Evolutionary conservation across 2,113 vertebrate genomes (phyloP).

Genomic region (Aphyosemion australe): DNA sequence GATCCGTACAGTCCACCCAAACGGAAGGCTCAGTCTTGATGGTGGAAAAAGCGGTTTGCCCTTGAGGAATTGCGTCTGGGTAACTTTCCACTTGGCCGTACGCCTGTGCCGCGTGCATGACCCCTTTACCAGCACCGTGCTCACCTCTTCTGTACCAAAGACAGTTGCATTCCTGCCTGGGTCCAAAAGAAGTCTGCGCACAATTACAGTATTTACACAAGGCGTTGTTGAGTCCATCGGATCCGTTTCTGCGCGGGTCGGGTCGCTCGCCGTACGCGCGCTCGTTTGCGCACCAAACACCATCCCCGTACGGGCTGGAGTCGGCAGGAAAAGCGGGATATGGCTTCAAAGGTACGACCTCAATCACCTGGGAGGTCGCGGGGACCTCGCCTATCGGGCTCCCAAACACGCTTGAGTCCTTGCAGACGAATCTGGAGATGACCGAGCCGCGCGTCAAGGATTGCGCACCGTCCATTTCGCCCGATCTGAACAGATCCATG

Average conservation of each 20-base stretch:
- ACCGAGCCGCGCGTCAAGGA: conserved; percentile 37
- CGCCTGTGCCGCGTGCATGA: conserved; percentile 27
- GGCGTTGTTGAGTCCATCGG: conserved; percentile 11
- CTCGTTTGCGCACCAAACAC: conserved; percentile 52
- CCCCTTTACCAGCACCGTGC: conserved; percentile 24
- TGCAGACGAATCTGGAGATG: conserved; percentile 48
- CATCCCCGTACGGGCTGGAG: conserved; percentile 30
- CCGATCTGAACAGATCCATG: conserved; percentile 61
- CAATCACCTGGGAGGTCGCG: conserved; percentile 31
- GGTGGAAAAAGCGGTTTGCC: conserved; percentile 36
- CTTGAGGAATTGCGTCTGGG: conserved; percentile 47
- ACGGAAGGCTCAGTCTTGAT: conserved; percentile 64
- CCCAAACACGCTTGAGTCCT: conserved; percentile 53
- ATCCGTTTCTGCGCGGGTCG: conserved; percentile 26
- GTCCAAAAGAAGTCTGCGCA: conserved; percentile 25
- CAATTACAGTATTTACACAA: conserved; percentile 64
- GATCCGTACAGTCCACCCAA: conserved; percentile 62
- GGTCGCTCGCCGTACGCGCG: conserved; percentile 33
- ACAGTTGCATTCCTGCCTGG: conserved; percentile 54
- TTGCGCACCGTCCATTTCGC: conserved; percentile 40
- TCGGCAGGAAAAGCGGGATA: conserved; percentile 17
- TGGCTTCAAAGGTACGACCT: conserved; percentile 24
- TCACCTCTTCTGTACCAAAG: conserved; percentile 44
- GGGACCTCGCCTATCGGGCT: conserved; percentile 26
- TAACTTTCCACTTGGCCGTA: conserved; percentile 70